Evolutionary conservation across 2,113 vertebrate genomes (phyloP), one percentile per base, ranked within the genome.

Genomic region (Hymenochirus boettgeri): DNA sequence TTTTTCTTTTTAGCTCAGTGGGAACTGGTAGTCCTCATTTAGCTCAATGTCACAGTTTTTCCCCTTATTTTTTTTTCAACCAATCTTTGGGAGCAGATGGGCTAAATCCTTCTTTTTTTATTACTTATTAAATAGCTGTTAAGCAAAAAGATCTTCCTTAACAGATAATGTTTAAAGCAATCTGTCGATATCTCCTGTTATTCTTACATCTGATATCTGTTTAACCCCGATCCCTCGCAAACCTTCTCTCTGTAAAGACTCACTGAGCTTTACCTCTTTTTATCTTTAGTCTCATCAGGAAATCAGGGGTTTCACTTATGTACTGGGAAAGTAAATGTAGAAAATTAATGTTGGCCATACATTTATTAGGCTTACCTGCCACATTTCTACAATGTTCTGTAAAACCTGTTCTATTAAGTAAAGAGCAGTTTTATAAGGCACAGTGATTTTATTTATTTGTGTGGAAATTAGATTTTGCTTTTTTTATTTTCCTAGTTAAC

Each of bases 161-260:
- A 35, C 61, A n/a, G n/a, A n/a, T 63, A 54, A 53, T 63, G 50
- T 37, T 51, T 52, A 37, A 27, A 45, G 50, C 48, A 63, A 63
- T 63, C 50, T 45, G 45, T 63, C 61, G 54, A 45, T 63, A 54
- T 63, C 15, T 39, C 53, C 35, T 63, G 54, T 54, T 35, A 27
- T 55, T 63, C 61, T 63, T 51, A 55, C 61, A 63, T 63, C 61
- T 55, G 45, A 63, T 54, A 63, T 35, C 35, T 52, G 45, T 63
- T 54, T 53, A 54, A 63, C 51, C 17, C 39, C 39, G 13, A 42
- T 55, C 39, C 35, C 22, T 63, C 61, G 54, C 61, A 54, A 45
- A 55, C 54, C 54, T 51, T 45, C 50, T 13, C 54, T 54, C 51
- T 63, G 61, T n/a, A 54, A 63, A 45, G 61, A 51, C 54, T 63